These are phyloP conservation scores for Morbakka virulenta DNA, from an alignment of 30 jellyfish, hydroid and myxozoan genomes.

Conservation along the genomic window DNA sequence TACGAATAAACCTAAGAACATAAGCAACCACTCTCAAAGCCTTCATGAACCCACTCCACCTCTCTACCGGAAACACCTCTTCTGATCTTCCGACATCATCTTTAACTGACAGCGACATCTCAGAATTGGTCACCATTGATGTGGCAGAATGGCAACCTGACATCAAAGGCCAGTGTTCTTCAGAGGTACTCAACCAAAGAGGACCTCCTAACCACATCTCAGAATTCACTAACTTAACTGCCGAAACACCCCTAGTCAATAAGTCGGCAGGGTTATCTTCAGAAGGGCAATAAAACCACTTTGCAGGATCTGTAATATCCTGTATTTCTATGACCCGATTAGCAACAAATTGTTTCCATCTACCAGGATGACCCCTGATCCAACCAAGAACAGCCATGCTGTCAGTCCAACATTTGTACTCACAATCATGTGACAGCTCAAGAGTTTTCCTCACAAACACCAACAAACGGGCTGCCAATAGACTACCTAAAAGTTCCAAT, in stretches of 20 bases:
- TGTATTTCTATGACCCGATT: constrained; percentile 6
- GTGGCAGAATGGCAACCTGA: not conserved
- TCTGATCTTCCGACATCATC: too few species aligned
- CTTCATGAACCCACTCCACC: not conserved
- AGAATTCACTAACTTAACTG: not conserved
- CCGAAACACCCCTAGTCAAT: not conserved
- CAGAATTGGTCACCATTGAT: not conserved
- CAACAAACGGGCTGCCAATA: not conserved
- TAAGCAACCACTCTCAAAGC: constrained; percentile 1
- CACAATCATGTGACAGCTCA: not conserved
- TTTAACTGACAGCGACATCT: not conserved
- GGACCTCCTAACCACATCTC: not conserved
- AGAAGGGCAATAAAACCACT: not conserved
- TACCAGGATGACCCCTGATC: not conserved
- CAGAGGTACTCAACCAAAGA: not conserved
- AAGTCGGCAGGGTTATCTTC: not conserved
- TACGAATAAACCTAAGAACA: constrained; percentile 19
- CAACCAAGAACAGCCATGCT: not conserved
- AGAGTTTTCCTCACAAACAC: not conserved
- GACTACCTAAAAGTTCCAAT: not conserved
- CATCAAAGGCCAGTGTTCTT: not conserved
- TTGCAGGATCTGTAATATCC: not conserved
- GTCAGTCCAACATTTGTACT: not conserved
- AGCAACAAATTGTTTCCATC: not conserved
- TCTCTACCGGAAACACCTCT: not conserved